Conservation (phyloP, 2,113 vertebrate genomes). For the Leucopsar rothschildi region DNA sequence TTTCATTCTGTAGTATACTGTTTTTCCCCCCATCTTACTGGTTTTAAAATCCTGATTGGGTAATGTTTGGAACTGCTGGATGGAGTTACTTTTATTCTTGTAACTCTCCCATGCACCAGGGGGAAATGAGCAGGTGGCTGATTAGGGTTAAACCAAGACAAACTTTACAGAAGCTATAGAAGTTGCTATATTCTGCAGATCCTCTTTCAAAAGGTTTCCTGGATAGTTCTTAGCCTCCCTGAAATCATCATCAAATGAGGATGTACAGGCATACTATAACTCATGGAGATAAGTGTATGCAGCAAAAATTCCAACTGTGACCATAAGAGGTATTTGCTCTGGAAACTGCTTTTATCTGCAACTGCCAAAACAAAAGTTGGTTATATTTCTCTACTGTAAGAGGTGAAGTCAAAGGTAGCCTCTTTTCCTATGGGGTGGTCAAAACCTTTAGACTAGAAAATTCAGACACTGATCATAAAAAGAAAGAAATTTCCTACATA, state of each 20-base stretch:
- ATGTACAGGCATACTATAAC: not conserved
- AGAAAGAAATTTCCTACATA: not conserved
- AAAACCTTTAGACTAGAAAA: not conserved
- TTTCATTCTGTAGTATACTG: not conserved
- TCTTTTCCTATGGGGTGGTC: not conserved
- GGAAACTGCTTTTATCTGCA: not conserved
- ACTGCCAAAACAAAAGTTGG: not conserved
- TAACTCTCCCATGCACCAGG: not conserved
- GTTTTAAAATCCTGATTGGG: not conserved
- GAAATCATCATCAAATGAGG: not conserved
- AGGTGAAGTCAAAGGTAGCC: not conserved
- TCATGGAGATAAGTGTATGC: not conserved
- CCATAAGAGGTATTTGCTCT: not conserved
- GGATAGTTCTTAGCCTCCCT: not conserved
- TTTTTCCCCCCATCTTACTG: rapidly evolving
- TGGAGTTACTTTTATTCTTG: not conserved
- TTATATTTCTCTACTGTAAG: not conserved
- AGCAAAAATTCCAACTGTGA: not conserved
- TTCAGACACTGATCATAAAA: not conserved
- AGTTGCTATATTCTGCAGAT: not conserved
- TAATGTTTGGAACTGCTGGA: not conserved
- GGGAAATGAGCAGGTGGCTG: not conserved
- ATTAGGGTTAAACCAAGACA: not conserved
- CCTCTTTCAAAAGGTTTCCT: not conserved
- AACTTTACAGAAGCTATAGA: not conserved